phyloP scores from a whole-genome alignment of 1,140 invertebrate genomes.

The Ceratina australensis region DNA sequence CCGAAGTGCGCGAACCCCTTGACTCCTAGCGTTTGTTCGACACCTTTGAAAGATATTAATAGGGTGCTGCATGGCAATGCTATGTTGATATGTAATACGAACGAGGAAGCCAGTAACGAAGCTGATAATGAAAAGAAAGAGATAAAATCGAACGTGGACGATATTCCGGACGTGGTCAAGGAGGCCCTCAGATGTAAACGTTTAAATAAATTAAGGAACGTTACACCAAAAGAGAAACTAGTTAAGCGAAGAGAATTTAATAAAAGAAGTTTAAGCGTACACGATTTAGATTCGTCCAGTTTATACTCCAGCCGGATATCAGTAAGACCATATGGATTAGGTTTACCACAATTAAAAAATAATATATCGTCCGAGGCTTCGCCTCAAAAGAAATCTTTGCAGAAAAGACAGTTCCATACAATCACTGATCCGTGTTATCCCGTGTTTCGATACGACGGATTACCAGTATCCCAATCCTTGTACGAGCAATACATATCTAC shows the following conservation, averaged over 20 bases:
- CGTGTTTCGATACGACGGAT: slow-evolving; percentile 86
- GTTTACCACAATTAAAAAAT: slow-evolving; percentile 72
- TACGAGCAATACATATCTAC: slow-evolving; percentile 84
- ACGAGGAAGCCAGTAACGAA: slow-evolving; percentile 75
- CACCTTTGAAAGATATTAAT: slow-evolving; percentile 87
- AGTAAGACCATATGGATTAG: slow-evolving; percentile 74
- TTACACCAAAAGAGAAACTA: slow-evolving; percentile 55
- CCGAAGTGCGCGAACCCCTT: slow-evolving; percentile 77
- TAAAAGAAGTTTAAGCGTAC: slow-evolving; percentile 76
- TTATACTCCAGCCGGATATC: slow-evolving; percentile 63
- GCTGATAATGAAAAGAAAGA: slow-evolving; percentile 71
- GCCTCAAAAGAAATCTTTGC: slow-evolving; percentile 37
- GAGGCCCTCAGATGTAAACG: slow-evolving; percentile 76
- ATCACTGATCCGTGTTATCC: slow-evolving; percentile 89
- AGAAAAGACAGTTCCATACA: slow-evolving; percentile 80
- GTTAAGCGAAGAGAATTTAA: slow-evolving; percentile 66
- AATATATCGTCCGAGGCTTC: slow-evolving; percentile 70
- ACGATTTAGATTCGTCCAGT: slow-evolving; percentile 68
- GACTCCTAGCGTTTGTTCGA: slow-evolving; percentile 85
- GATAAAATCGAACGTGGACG: slow-evolving; percentile 63
- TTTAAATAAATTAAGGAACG: slow-evolving; percentile 74
- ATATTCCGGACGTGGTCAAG: slow-evolving; percentile 77
- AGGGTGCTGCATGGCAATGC: slow-evolving; percentile 84
- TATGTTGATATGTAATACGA: slow-evolving; percentile 84
- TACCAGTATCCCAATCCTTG: slow-evolving; percentile 85